phyloP scores from a whole-genome alignment of 2,888 invertebrate genomes.

The Megaustenia siamemsis region DNA sequence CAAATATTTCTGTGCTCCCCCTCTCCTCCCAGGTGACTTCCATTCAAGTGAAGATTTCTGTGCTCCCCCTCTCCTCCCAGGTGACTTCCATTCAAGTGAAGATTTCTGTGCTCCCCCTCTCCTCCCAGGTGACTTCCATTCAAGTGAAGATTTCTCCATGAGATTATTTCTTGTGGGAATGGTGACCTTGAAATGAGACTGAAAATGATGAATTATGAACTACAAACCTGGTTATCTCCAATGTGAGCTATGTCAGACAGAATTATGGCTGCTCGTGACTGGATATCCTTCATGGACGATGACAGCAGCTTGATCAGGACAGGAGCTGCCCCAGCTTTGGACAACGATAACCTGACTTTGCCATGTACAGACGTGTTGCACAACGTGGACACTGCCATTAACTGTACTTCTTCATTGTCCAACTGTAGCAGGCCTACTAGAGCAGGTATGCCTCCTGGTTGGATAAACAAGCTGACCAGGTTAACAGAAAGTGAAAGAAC shows the following conservation, averaged over 20 bases:
- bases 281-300: slow-evolving; percentile 78
- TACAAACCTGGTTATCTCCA: slow-evolving; percentile 68
- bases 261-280: slow-evolving; percentile 78
- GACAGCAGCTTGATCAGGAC: slow-evolving; percentile 76
- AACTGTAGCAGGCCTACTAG: slow-evolving; percentile 75
- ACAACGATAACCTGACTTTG: slow-evolving; percentile 74
- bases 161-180: too few species aligned
- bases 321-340: slow-evolving; percentile 71
- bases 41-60: too few species aligned
- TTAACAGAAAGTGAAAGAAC: too few species aligned
- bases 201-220: background rate
- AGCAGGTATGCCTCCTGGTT: slow-evolving; percentile 76
- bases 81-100: too few species aligned
- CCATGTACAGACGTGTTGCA: slow-evolving; percentile 79
- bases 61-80: too few species aligned
- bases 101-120: too few species aligned
- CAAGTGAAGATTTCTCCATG: too few species aligned
- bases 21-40: too few species aligned
- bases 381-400: slow-evolving; percentile 77
- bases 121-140: too few species aligned
- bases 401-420: slow-evolving; percentile 76
- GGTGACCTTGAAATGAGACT: too few species aligned
- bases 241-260: slow-evolving; percentile 78
- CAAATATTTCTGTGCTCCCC: too few species aligned
- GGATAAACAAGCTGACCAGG: background rate